A percentile compares a stretch with the other conserved stretches of the same genome.
Conservation (phyloP, 2,797 vertebrate genomes). For the Spizella passerina region DNA sequence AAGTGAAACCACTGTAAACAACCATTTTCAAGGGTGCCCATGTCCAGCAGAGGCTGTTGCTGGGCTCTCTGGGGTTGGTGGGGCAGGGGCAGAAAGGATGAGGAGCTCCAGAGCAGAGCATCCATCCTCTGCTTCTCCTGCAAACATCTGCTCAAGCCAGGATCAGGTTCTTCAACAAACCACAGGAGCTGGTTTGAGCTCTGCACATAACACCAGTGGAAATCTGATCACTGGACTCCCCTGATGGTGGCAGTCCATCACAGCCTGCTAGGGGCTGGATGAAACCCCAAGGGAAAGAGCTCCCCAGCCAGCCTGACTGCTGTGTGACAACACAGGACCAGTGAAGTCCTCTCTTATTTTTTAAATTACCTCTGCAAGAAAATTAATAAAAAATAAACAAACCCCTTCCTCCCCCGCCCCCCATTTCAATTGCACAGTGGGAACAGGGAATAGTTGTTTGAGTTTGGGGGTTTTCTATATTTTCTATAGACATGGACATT, state of each 20-base stretch:
- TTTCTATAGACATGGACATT: background rate
- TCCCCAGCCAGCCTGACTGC: background rate
- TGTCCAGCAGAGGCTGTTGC: background rate
- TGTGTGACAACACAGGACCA: background rate
- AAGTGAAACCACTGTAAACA: background rate
- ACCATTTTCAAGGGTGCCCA: background rate
- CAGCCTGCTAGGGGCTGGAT: background rate
- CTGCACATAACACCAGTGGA: background rate
- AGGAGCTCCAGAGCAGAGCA: background rate
- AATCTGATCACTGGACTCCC: background rate
- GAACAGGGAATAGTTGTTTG: background rate
- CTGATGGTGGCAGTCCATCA: no score
- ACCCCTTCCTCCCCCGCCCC: rapidly evolving
- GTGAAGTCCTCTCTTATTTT: background rate
- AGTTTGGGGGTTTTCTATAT: rapidly evolving
- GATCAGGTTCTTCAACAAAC: background rate
- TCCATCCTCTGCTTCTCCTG: background rate
- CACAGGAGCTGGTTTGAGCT: background rate
- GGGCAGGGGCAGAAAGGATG: background rate
- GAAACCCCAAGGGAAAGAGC: background rate
- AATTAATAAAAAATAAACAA: background rate
- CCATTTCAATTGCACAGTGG: background rate
- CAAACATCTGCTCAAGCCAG: background rate
- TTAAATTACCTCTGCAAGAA: background rate
- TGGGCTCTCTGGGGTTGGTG: background rate